phyloP scores from a whole-genome alignment of 2,888 invertebrate species.

The Azorinus chamasolen region DNA sequence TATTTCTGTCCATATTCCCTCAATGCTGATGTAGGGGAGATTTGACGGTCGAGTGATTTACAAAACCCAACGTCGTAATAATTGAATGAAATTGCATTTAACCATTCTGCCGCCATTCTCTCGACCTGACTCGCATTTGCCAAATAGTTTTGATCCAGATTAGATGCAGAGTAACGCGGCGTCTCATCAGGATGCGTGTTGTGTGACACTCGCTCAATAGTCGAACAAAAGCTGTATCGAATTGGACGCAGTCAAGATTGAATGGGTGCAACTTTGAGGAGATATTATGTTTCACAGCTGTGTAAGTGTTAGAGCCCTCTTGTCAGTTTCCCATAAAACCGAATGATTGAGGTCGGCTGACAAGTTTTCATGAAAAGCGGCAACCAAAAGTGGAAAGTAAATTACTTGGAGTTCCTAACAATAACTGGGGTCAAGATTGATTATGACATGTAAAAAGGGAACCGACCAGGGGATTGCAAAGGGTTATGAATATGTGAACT shows the following conservation, averaged over 20 bases:
- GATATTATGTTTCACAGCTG: no score
- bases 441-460: conserved; percentile 36
- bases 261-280: no score
- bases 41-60: conserved; percentile 51
- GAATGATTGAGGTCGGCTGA: conserved; percentile 47
- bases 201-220: no score
- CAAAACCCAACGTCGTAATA: conserved; percentile 47
- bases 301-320: conserved; percentile 7
- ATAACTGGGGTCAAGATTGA: conserved; percentile 48
- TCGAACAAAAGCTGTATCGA: no score
- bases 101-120: no score
- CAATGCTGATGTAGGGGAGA: conserved; percentile 50
- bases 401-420: conserved; percentile 55
- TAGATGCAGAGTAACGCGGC: no score
- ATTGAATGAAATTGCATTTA: conserved; percentile 49
- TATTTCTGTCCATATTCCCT: conserved; percentile 52
- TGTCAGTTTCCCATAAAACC: conserved; percentile 41
- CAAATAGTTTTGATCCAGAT: no score
- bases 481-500: conserved; percentile 49
- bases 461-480: conserved; percentile 18
- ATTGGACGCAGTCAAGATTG: no score
- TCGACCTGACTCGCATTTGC: no score
- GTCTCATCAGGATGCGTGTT: no score
- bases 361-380: conserved; percentile 51
- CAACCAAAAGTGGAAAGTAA: conserved; percentile 58